These are phyloP conservation scores for Globia sparganii DNA, from an alignment of 2,888 invertebrate species.

Conservation along the genomic window DNA sequence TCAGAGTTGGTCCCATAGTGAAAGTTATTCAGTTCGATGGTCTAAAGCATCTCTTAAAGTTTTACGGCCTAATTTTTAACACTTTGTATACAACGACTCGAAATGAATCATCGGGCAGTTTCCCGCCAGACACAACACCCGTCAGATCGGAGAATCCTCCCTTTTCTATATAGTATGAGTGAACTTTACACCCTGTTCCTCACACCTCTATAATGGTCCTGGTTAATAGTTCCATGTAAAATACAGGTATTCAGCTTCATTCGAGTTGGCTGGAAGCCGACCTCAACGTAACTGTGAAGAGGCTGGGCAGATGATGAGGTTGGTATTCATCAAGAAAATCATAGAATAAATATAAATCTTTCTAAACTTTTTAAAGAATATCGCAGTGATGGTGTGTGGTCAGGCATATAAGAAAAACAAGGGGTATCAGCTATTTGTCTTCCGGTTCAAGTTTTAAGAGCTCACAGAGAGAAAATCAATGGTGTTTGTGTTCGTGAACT, in stretches of 20 bases:
- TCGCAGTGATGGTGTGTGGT: constrained; percentile 26
- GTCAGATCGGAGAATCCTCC: no score
- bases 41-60: no score
- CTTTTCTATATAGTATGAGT: no score
- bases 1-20: no score
- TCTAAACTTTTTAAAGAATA: not conserved
- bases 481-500: constrained; percentile 56
- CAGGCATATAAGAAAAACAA: constrained; percentile 53
- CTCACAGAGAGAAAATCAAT: constrained; percentile 51
- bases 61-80: no score
- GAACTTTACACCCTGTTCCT: no score
- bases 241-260: not conserved
- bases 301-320: not conserved
- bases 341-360: not conserved
- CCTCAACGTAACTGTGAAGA: not conserved
- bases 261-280: not conserved
- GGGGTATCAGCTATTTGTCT: constrained; percentile 56
- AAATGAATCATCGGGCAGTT: no score
- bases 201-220: no score
- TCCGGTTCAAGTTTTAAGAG: constrained; percentile 51
- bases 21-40: no score
- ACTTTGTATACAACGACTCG: no score
- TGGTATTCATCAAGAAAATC: not conserved
- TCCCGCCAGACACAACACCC: no score
- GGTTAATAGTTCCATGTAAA: not conserved